Evolutionary conservation across 1,140 invertebrate genomes (phyloP).

Genomic region (Brachionus manjavacas): DNA sequence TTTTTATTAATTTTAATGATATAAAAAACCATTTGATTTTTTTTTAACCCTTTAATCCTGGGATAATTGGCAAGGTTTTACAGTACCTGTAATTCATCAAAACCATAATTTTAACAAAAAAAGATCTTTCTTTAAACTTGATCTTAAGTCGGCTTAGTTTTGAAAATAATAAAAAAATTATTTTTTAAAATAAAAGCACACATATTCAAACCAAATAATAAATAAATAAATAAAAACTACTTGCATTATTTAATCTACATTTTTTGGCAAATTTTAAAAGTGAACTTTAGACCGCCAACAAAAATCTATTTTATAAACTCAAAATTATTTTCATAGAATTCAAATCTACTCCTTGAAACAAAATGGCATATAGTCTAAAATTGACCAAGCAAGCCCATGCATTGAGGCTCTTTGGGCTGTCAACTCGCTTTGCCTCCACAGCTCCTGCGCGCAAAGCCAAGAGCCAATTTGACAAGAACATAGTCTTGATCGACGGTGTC

Average conservation of each 20-base stretch:
- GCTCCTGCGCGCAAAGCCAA: not conserved
- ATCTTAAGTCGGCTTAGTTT: not conserved
- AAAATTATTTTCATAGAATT: not conserved
- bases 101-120: not conserved
- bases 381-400: not conserved
- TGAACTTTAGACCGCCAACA: constrained; percentile 37
- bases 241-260: constrained; percentile 19
- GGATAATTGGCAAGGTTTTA: too few relatives aligned
- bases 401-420: not conserved
- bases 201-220: not conserved
- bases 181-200: not conserved
- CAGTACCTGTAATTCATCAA: too few relatives aligned
- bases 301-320: not conserved
- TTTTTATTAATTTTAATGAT: too few relatives aligned
- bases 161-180: not conserved
- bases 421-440: not conserved
- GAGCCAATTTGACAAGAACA: constrained; percentile 64
- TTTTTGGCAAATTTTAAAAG: constrained; percentile 20
- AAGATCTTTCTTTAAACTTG: not conserved
- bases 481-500: constrained; percentile 91
- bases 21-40: too few relatives aligned
- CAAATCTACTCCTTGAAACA: not conserved
- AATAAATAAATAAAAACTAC: not conserved
- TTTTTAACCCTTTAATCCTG: too few relatives aligned
- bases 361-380: constrained; percentile 26